Evolutionary conservation across 2,113 vertebrate genomes (phyloP), one percentile per base, ranked within the genome.

Genomic region (Atractosteus spatula): DNA sequence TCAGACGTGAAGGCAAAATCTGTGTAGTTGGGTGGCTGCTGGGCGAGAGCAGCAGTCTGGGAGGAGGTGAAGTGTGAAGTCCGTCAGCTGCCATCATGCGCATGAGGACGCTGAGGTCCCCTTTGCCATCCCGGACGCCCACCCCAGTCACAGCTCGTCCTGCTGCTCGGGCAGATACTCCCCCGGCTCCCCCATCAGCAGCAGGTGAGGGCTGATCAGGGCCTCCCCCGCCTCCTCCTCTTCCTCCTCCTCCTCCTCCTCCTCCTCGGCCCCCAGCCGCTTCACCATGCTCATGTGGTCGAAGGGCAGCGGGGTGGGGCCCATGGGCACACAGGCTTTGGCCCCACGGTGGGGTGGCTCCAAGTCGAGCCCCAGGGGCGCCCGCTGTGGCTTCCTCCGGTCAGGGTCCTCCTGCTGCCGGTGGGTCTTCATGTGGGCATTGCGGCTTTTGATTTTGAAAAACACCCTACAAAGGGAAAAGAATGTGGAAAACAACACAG

Each of bases 381-480:
- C 89, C 89, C 8, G 90, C 90, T n/a, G 91, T 88, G 1, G 89
- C 91, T 78, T 92, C 93, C 76, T 92, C 91, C 5, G 91, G 90
- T 93, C 91, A 68, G 90, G 85, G n/a, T 95, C 94, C 68, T 96
- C 94, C 29, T 94, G 85, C 82, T 95, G 95, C 41, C 93, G 85
- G 84, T 96, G 95, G 3, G 91, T 94, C 79, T 96, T 96, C 95
- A 96, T 96, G 81, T 96, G 95, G 7, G 95, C 95, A 3, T 96
- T 96, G 55, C 94, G 92, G 82, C 95, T 96, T 89, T 96, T 96
- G 82, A 96, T 94, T 88, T 92, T 96, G 81, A 92, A 91, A 88
- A 96, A 96, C 42, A 95, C 92, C 83, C 95, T 96, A 66, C 41
- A 74, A 5, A 51, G 69, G 72, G n/a, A 73, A 72, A 71, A 16